Base-by-base conservation (phyloP, 2,797 vertebrate species). In the Fistularia tabacaria region DNA sequence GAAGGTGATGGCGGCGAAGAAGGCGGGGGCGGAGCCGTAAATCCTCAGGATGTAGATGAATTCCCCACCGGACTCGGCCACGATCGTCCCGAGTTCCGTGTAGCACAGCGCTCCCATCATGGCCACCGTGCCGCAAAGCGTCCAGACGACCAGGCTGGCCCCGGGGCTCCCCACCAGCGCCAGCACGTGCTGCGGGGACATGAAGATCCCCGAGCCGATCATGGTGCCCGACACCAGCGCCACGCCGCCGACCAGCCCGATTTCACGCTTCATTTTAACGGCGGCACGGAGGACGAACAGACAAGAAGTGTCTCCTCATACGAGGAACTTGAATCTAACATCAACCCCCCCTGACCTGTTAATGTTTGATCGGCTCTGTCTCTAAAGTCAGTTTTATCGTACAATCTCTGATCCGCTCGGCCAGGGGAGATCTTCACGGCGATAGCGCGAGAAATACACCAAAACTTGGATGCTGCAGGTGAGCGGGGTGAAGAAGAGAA, bases 151-250 rank as follows among this genome's bases (percentile, higher is more conserved):
- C 14, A 95, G 84, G 71, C 93, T 93, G n/a, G 90, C 90, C 38
- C 89, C 90, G 0, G 92, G 88, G 59, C 91, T 95, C 10, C 91
- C 92, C 14, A 87, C 77, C 1, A 91, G 77, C 3, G 64, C 62
- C 10, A 94, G 62, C 0, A 94, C 62, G 71, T 90, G 90, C 71
- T 94, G 89, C 0, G 92, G 92, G 6, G 93, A 93, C 92, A 95
- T 94, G 70, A 95, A 93, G 68, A 95, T 94, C 25, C 94, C 91
- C 0, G 92, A 93, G 44, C 93, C 90, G 1, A 94, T 94, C 92
- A 94, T 93, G 9, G 84, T 90, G 38, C 94, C 93, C 1, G 89
- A 84, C 37, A 92, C 81, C 40, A 96, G 63, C 1, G 93, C 89
- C 14, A 93, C 70, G 0, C 87, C 74, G 0, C 92, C 92, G 52